Percentiles rank a stretch among this genome's conserved stretches.
These are phyloP conservation scores for Cheilosia vulpina DNA, from an alignment of 2,888 invertebrate species.

Conservation along the genomic window DNA sequence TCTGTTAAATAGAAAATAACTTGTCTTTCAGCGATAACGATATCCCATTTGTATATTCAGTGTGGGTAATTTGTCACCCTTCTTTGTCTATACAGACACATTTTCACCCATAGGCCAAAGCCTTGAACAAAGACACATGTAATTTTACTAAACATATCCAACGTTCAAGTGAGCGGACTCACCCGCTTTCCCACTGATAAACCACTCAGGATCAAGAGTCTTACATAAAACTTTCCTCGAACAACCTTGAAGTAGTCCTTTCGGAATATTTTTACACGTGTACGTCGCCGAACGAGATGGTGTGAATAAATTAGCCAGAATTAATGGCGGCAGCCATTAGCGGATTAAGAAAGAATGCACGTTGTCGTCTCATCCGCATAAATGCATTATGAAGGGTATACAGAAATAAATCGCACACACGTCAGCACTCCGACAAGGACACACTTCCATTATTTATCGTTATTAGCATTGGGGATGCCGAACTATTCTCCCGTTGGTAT, in stretches of 20 bases:
- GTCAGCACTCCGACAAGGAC: conserved; percentile 7
- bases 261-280: not conserved
- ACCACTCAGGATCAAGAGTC: conserved; percentile 36
- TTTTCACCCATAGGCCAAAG: conserved; percentile 3
- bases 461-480: conserved; percentile 15
- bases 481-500: conserved; percentile 11
- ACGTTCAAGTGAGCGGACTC: not conserved
- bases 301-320: conserved; percentile 12
- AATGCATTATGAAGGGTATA: conserved; percentile 4
- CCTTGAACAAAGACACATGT: not conserved
- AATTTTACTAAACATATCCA: conserved; percentile 2
- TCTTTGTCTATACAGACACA: not conserved
- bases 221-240: not conserved
- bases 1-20: too few relatives aligned
- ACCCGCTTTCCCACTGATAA: conserved; percentile 3
- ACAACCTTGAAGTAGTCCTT: conserved; percentile 30
- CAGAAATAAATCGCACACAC: not conserved
- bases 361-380: not conserved
- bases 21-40: too few relatives aligned
- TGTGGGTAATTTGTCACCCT: not conserved
- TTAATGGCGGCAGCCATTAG: conserved; percentile 21
- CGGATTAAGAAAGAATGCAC: conserved; percentile 21
- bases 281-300: conserved; percentile 13
- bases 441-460: not conserved
- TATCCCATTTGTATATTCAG: too few relatives aligned